Conservation (phyloP, 2,797 vertebrate genomes). For the Fringilla coelebs region DNA sequence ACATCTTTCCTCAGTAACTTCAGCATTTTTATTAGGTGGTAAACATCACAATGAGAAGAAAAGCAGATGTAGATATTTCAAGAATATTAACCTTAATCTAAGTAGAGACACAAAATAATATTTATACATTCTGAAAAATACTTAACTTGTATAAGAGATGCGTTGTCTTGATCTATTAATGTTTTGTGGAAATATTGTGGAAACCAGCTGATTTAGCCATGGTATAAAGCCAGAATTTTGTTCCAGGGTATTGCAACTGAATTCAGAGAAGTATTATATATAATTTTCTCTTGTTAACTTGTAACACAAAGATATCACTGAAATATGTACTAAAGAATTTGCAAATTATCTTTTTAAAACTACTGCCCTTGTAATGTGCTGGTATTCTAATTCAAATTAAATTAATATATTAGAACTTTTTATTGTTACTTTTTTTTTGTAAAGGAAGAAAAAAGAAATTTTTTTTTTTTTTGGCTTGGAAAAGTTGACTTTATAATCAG, state of each 20-base stretch:
- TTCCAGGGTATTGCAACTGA: background rate
- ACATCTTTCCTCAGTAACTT: slow-evolving; percentile 78
- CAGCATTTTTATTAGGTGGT: slow-evolving; percentile 81
- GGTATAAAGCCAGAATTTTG: background rate
- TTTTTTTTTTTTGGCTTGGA: background rate
- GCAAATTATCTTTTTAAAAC: background rate
- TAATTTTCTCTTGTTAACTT: background rate
- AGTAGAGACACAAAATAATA: slow-evolving; percentile 61
- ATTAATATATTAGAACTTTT: background rate
- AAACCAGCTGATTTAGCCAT: background rate
- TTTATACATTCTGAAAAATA: slow-evolving; percentile 41
- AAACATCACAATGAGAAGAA: slow-evolving; percentile 70
- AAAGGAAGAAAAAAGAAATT: background rate
- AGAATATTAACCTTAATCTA: slow-evolving; percentile 72
- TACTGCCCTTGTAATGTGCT: background rate
- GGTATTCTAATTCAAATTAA: background rate
- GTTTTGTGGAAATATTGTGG: background rate
- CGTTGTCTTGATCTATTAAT: background rate
- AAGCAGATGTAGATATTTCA: slow-evolving; percentile 74
- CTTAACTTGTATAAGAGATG: background rate
- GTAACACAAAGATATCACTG: background rate
- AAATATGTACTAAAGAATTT: background rate
- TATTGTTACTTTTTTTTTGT: background rate
- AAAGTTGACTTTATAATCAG: background rate
- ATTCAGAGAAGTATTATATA: background rate